Evolutionary conservation across 2,797 vertebrate species (phyloP).

Genomic region (Mus caroli): DNA sequence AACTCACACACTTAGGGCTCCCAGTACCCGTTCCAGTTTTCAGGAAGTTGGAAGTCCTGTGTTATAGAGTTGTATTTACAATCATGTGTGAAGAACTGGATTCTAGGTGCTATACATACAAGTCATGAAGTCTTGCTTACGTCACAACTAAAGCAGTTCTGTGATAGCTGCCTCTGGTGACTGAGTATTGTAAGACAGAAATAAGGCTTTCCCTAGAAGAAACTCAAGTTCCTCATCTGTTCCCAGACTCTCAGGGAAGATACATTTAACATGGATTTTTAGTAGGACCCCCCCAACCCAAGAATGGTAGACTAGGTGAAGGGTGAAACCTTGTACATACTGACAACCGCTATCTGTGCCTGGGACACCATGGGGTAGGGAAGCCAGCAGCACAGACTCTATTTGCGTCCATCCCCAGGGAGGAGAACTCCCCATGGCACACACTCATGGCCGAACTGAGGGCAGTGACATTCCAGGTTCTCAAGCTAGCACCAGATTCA

Average conservation of each 20-base stretch:
- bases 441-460: background rate
- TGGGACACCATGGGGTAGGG: fast-evolving
- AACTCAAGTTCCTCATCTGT: background rate
- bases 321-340: background rate
- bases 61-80: background rate
- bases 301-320: background rate
- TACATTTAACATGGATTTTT: background rate
- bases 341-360: background rate
- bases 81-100: background rate
- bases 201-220: background rate
- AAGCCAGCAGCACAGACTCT: background rate
- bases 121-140: background rate
- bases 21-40: background rate
- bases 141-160: background rate
- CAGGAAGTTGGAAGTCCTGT: fast-evolving
- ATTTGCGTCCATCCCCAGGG: background rate
- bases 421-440: background rate
- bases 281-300: background rate
- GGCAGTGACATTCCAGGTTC: background rate
- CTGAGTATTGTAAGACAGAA: background rate
- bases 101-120: too few species aligned
- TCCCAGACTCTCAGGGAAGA: background rate
- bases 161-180: background rate
- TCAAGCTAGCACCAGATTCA: background rate
- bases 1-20: background rate